Percentiles rank a stretch among this genome's conserved stretches.
Evolutionary conservation across 1,140 invertebrate species (phyloP).

Genomic region (Eulimnadia texana): DNA sequence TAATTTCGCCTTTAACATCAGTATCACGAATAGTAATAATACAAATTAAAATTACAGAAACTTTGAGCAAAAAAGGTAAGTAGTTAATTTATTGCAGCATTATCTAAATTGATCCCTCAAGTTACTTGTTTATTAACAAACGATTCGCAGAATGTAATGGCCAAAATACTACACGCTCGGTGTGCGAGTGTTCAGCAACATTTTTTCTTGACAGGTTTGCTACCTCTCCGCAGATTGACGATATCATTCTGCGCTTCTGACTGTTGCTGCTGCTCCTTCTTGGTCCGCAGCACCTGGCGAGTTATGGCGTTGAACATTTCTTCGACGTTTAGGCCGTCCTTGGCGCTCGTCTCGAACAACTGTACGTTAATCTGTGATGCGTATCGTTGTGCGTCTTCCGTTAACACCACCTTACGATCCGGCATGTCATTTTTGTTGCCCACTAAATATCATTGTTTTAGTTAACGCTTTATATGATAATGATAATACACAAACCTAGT

Average conservation of each 20-base stretch:
- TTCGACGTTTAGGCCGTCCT: slow-evolving; percentile 97
- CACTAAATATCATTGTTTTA: slow-evolving; percentile 76
- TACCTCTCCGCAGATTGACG: slow-evolving; percentile 19
- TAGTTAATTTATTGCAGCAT: too few species aligned
- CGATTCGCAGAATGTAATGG: too few species aligned
- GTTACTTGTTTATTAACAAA: too few species aligned
- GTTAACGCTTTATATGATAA: slow-evolving; percentile 98
- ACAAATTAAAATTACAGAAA: too few species aligned
- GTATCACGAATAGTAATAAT: too few species aligned
- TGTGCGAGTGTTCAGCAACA: slow-evolving; percentile 24
- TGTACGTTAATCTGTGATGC: slow-evolving; percentile 93
- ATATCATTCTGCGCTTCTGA: slow-evolving; percentile 33
- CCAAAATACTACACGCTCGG: too few species aligned
- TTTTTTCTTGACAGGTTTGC: slow-evolving; percentile 22
- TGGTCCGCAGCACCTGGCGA: slow-evolving; percentile 47
- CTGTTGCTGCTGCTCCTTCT: slow-evolving; percentile 45
- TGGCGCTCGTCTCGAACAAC: slow-evolving; percentile 96
- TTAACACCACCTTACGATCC: slow-evolving; percentile 88
- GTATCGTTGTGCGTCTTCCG: slow-evolving; percentile 92
- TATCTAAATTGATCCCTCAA: too few species aligned
- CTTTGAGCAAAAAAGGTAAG: too few species aligned
- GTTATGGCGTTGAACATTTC: slow-evolving; percentile 72
- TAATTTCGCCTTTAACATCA: too few species aligned
- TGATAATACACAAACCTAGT: too few species aligned
- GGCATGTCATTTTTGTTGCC: slow-evolving; percentile 99